Evolutionary conservation across 2,888 invertebrate genomes (phyloP), one percentile per base, ranked within the genome.

Genomic region (Orthosia gracilis): DNA sequence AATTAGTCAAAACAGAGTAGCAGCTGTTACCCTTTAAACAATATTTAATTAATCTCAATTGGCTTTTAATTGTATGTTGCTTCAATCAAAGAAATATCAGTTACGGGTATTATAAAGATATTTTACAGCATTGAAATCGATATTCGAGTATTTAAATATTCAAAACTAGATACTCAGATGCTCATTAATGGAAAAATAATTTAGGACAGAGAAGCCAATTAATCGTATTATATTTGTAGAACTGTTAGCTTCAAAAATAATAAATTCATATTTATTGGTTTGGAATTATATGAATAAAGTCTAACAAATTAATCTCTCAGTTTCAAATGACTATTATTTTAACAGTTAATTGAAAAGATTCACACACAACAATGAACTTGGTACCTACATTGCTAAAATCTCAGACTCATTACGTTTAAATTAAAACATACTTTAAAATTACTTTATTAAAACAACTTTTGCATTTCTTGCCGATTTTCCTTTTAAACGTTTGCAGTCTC

Each of bases 391-490:
- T 31, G 5, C 0, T 7, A 31, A 40, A 40, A 40, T 4, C 40
- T 1, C 40, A 40, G 40, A 9, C 40, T 40, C 40, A 3, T 40
- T 7, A 7, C 40, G 4, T 40, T 31, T 31, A 31, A 55, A 55
- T 55, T 21, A 55, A 55, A 55, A 55, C 15, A 23, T 23, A 55
- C 0, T 21, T 45, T 63, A 18, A 57, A 54, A 13, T n/a, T 50
- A 72, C 45, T 54, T n/a, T 59, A 49, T 13, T 47, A 5, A 47
- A 54, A 59, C 54, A 45, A 45, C n/a, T 52, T 76, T 68, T 31
- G 18, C 21, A 31, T 50, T 52, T 58, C 40, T 63, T 63, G 52
- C 45, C 40, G 13, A 54, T 59, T 26, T 45, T 50, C 21, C 13
- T 40, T 58, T 40, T 18, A 54, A 54, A 69, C 45, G 13, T 61